phyloP scores from a whole-genome alignment of 2,888 invertebrate genomes.

The Drosophila nr. medialis region DNA sequence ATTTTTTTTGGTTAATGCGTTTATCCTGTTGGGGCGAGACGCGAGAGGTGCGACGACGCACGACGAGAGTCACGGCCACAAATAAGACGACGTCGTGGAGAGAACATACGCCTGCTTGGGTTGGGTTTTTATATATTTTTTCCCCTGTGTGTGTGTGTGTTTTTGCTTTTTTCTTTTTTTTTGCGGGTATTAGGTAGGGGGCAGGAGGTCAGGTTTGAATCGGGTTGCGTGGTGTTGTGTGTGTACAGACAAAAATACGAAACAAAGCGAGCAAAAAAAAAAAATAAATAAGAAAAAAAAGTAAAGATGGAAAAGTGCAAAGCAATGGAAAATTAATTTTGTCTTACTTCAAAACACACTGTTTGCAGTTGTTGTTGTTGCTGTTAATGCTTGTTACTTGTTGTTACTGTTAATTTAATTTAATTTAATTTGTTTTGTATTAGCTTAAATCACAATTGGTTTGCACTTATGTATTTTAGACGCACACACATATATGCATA shows the following conservation, averaged over 20 bases:
- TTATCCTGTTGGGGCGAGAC: constrained; percentile 36
- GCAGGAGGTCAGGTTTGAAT: constrained; percentile 37
- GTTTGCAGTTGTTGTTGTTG: constrained; percentile 18
- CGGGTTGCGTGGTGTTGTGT: constrained; percentile 70
- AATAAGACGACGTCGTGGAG: constrained; percentile 41
- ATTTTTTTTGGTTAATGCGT: constrained; percentile 52
- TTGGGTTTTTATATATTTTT: constrained; percentile 32
- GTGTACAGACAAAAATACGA: constrained; percentile 74
- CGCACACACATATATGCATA: neutral
- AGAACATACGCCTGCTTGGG: constrained; percentile 33
- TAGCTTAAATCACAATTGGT: constrained; percentile 73
- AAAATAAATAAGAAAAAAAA: constrained; percentile 15
- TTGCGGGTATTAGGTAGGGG: neutral
- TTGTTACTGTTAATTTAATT: constrained; percentile 17
- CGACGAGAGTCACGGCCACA: constrained; percentile 71
- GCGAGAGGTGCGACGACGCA: constrained; percentile 28
- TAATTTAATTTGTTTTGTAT: constrained; percentile 35
- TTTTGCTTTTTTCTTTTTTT: constrained; percentile 27
- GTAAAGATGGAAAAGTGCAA: constrained; percentile 18
- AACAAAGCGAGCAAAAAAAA: constrained; percentile 39
- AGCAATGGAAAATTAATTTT: constrained; percentile 47
- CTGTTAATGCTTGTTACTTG: constrained; percentile 15
- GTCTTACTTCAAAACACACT: constrained; percentile 46
- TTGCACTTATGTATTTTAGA: constrained; percentile 48
- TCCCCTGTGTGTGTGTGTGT: constrained; percentile 14